phyloP scores from a whole-genome alignment of 2,113 vertebrate species.

The Trinectes maculatus region DNA sequence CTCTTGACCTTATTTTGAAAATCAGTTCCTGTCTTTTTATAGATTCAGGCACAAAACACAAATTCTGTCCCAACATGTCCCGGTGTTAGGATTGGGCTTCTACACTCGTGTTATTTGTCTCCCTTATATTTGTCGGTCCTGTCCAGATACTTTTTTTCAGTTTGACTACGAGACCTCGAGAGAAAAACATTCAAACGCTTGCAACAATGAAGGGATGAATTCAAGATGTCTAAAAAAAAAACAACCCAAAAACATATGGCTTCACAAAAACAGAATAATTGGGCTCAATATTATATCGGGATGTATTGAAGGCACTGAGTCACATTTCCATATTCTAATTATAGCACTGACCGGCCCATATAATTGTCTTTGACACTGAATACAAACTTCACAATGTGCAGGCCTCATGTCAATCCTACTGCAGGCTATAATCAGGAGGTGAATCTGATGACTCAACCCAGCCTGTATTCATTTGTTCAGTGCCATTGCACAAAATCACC shows the following conservation, averaged over 20 bases:
- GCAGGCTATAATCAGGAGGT: conserved; percentile 72
- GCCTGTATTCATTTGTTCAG: conserved; percentile 64
- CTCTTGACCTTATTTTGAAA: conserved; percentile 28
- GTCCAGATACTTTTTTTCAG: neutral
- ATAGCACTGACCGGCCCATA: conserved; percentile 33
- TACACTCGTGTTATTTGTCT: neutral
- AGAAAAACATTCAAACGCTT: neutral
- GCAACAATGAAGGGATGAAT: neutral
- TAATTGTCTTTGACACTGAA: conserved; percentile 67
- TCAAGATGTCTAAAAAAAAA: conserved; percentile 6
- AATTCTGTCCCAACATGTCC: too few relatives aligned
- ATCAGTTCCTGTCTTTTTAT: conserved; percentile 14
- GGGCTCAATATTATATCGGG: conserved; percentile 11
- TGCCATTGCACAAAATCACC: conserved; percentile 53
- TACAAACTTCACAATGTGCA: conserved; percentile 63
- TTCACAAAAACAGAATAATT: conserved; percentile 5
- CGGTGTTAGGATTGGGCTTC: too few relatives aligned
- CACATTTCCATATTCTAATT: conserved; percentile 53
- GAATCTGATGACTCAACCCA: conserved; percentile 68
- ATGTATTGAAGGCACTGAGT: conserved; percentile 13
- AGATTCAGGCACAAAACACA: neutral
- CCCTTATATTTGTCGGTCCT: too few relatives aligned
- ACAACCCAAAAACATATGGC: neutral
- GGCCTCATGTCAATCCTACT: conserved; percentile 66
- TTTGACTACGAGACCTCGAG: neutral